Evolutionary conservation across 2,113 vertebrate genomes (phyloP).

Genomic region (Aspidoscelis tigris): DNA sequence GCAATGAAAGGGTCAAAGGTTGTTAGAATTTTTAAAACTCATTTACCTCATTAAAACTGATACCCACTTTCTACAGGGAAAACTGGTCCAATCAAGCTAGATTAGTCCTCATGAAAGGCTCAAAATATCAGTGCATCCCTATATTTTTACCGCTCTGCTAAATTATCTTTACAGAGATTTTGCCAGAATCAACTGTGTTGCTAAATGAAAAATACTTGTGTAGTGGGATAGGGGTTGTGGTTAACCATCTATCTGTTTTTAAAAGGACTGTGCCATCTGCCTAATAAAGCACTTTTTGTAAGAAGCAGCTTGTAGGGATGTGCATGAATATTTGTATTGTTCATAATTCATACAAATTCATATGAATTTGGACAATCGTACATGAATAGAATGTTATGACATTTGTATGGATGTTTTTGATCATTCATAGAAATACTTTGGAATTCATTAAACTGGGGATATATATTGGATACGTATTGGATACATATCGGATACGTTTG

Average conservation of each 20-base stretch:
- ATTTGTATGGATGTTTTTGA: too few species aligned
- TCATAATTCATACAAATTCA: too few species aligned
- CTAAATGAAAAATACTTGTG: too few species aligned
- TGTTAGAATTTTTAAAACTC: not conserved
- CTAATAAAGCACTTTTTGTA: not conserved
- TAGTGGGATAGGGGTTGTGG: too few species aligned
- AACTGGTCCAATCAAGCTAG: not conserved
- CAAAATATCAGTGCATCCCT: not conserved
- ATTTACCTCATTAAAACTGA: not conserved
- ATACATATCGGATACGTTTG: too few species aligned
- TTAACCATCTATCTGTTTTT: not conserved
- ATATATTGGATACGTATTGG: too few species aligned
- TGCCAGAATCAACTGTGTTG: too few species aligned
- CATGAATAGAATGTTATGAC: too few species aligned
- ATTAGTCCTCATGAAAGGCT: not conserved
- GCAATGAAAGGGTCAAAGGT: not conserved
- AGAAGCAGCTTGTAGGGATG: not conserved
- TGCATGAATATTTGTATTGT: too few species aligned
- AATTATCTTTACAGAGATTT: not conserved
- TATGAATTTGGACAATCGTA: too few species aligned
- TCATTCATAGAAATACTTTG: too few species aligned
- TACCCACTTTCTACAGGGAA: not conserved
- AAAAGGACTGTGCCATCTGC: not conserved
- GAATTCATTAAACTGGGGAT: too few species aligned
- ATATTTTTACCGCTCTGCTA: not conserved